Percentiles rank a stretch among this genome's conserved stretches.
Evolutionary conservation across 2,888 invertebrate species (phyloP).

Genomic region (Hyposoter didymator): DNA sequence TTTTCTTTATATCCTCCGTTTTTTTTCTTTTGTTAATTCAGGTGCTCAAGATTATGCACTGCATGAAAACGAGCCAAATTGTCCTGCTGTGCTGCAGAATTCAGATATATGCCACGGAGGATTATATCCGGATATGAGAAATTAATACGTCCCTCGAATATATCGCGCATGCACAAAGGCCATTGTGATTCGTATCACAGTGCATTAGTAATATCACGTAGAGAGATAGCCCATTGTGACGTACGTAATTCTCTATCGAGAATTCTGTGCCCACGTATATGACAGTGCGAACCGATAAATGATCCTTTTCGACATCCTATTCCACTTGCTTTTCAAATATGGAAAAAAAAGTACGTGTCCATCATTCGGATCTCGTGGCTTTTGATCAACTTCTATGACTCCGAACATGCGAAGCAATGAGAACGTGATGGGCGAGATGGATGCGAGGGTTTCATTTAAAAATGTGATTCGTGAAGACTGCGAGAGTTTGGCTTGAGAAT

Average conservation of each 20-base stretch:
- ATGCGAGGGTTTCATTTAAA: not conserved
- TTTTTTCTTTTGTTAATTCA: conserved; percentile 3
- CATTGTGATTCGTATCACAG: conserved; percentile 30
- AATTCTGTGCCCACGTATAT: not conserved
- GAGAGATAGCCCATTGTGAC: conserved; percentile 25
- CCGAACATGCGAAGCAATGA: not conserved
- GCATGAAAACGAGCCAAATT: not conserved
- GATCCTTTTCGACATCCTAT: not conserved
- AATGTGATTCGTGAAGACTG: not conserved
- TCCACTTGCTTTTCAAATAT: not conserved
- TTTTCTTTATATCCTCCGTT: not conserved
- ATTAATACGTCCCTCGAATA: conserved; percentile 48
- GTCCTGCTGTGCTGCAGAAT: not conserved
- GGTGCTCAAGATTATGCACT: conserved; percentile 3
- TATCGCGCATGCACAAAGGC: conserved; percentile 38
- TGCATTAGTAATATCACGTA: conserved; percentile 37
- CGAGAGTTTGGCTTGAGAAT: not conserved
- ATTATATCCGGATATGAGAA: conserved; percentile 35
- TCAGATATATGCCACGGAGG: not conserved
- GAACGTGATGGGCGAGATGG: not conserved
- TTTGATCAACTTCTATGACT: not conserved
- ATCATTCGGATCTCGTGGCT: not conserved
- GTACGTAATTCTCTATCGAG: conserved; percentile 25
- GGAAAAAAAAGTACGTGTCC: not conserved
- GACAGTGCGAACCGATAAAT: conserved; percentile 22